A percentile compares a stretch with the other conserved stretches of the same genome.
phyloP scores from a whole-genome alignment of 2,888 invertebrate species.

The Coronaproctus castanopsis region DNA sequence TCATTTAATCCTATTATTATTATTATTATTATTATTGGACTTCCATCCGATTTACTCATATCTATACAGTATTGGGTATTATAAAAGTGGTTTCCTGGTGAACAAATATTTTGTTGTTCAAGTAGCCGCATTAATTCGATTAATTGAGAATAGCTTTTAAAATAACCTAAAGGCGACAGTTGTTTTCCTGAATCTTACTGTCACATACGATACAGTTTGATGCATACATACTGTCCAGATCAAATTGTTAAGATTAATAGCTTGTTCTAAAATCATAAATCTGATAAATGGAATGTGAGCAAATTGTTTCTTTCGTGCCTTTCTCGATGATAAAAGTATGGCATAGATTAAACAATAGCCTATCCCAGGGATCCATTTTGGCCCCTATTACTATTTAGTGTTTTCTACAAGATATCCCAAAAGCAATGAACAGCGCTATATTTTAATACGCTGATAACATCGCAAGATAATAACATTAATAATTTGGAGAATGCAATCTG shows the following conservation, averaged over 20 bases:
- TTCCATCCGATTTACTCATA: too few species aligned
- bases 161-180: not conserved
- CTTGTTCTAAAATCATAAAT: not conserved
- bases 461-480: too few species aligned
- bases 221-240: not conserved
- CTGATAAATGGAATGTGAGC: not conserved
- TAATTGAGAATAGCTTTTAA: not conserved
- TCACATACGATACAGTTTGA: not conserved
- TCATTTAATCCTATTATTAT: too few species aligned
- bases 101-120: not conserved
- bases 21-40: too few species aligned
- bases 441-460: not conserved
- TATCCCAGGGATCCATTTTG: not conserved
- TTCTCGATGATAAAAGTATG: not conserved
- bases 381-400: not conserved
- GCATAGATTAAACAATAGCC: not conserved
- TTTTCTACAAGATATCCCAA: not conserved
- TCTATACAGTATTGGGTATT: too few species aligned
- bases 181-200: not conserved
- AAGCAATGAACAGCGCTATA: not conserved
- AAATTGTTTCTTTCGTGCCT: not conserved
- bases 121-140: not conserved
- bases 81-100: not conserved
- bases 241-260: not conserved
- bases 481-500: too few species aligned